Conservation (phyloP, 2,797 vertebrate genomes). For the Amphiprion clarkii region DNA sequence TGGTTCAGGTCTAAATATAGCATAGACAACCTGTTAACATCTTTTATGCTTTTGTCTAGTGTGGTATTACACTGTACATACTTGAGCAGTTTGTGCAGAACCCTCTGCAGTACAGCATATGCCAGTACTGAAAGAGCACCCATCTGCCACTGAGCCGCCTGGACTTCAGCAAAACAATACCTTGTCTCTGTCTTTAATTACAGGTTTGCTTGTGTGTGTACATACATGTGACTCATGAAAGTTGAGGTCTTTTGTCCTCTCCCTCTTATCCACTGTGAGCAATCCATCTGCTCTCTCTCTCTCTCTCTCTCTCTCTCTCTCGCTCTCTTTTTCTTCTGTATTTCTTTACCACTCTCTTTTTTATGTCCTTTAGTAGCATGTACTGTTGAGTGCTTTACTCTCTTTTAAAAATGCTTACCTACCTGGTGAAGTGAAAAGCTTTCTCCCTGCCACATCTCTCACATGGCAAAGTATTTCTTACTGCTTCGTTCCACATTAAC, state of each 20-base stretch:
- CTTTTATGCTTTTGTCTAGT: slow-evolving; percentile 10
- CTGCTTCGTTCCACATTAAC: slow-evolving; percentile 11
- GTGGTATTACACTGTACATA: slow-evolving; percentile 54
- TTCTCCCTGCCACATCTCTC: slow-evolving; percentile 37
- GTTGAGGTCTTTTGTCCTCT: slow-evolving; percentile 74
- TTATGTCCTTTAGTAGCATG: slow-evolving; percentile 45
- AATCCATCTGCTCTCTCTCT: slow-evolving; percentile 72
- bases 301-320: slow-evolving; percentile 8
- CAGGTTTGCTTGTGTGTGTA: slow-evolving; percentile 85
- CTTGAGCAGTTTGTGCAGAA: slow-evolving; percentile 63
- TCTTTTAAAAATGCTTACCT: slow-evolving; percentile 54
- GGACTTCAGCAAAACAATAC: slow-evolving; percentile 82
- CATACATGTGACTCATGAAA: slow-evolving; percentile 63
- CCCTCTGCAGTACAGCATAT: slow-evolving; percentile 84
- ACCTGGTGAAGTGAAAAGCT: slow-evolving; percentile 60
- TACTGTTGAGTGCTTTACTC: slow-evolving; percentile 59
- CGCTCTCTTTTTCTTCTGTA: slow-evolving; percentile 4
- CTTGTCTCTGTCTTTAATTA: slow-evolving; percentile 87
- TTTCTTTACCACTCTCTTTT: neutral
- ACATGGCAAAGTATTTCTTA: slow-evolving; percentile 39
- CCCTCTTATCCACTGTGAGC: slow-evolving; percentile 57
- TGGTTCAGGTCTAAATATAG: slow-evolving; percentile 26
- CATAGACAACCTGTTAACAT: slow-evolving; percentile 28
- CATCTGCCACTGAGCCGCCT: slow-evolving; percentile 88
- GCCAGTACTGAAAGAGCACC: slow-evolving; percentile 85